Evolutionary conservation across 2,888 invertebrate genomes (phyloP).

Genomic region (Pollenia amentaria): DNA sequence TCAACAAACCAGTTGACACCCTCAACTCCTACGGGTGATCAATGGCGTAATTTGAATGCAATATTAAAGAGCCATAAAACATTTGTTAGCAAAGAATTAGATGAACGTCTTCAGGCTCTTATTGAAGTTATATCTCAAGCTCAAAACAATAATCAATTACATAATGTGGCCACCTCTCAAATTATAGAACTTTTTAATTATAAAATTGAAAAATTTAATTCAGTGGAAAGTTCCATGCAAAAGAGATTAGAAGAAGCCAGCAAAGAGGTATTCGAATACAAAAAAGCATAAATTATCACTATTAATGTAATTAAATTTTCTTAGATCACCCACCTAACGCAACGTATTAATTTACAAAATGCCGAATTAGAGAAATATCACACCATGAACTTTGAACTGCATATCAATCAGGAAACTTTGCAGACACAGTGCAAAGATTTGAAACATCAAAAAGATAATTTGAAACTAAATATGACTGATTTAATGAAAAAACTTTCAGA

Average conservation of each 20-base stretch:
- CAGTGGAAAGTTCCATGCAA: slow-evolving; percentile 78
- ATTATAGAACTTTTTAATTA: slow-evolving; percentile 83
- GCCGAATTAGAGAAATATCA: slow-evolving; percentile 82
- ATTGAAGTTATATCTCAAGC: slow-evolving; percentile 80
- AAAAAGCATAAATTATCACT: background rate
- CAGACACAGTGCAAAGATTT: slow-evolving; percentile 82
- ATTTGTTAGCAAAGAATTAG: slow-evolving; percentile 80
- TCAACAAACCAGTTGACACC: slow-evolving; percentile 67
- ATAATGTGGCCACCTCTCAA: slow-evolving; percentile 82
- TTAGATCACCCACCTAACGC: slow-evolving; percentile 80
- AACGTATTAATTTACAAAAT: slow-evolving; percentile 81
- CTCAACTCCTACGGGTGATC: slow-evolving; percentile 75
- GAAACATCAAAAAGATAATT: slow-evolving; percentile 80
- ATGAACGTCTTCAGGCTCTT: slow-evolving; percentile 80
- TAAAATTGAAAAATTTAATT: slow-evolving; percentile 81
- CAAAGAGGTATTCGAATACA: slow-evolving; percentile 74
- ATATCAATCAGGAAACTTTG: slow-evolving; percentile 82
- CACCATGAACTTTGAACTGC: slow-evolving; percentile 82
- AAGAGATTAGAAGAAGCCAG: slow-evolving; percentile 82
- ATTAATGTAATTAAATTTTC: background rate
- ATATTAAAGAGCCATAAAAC: slow-evolving; percentile 81
- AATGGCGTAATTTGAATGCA: slow-evolving; percentile 82
- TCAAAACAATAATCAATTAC: slow-evolving; percentile 79
- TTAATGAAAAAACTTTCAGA: slow-evolving; percentile 81
- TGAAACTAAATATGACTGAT: slow-evolving; percentile 81